Evolutionary conservation across 2,113 vertebrate genomes (phyloP), one percentile per base, ranked within the genome.

Genomic region (Myiopsitta monachus): DNA sequence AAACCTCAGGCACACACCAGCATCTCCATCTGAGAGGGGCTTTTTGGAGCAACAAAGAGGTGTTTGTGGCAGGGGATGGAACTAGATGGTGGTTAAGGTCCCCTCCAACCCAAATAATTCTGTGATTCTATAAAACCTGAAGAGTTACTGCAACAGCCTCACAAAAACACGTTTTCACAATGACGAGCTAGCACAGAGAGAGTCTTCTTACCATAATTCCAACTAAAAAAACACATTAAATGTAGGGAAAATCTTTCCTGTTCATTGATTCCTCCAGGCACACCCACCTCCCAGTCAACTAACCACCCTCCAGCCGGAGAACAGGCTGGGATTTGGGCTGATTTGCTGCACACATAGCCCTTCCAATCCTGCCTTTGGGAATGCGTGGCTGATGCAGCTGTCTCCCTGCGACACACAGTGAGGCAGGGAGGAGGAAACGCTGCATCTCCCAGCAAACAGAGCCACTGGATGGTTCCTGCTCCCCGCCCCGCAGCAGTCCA

Each of bases 111-210:
- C 57, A 59, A 59, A 59, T 24, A 23, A 23, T 36, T 24, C 14
- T 24, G 57, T 23, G 57, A 36, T 24, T 59, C 14, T 36, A 15
- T 59, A 59, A 59, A 23, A 21, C 6, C 47, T 9, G 14, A 73
- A 61, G 64, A 87, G 10, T 52, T 52, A 30, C 13, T 17, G 36
- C 61, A 47, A 49, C 3, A 1, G 17, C 1, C 38, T 83, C 54
- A 8, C n/a, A 68, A 21, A 61, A 66, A 57, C 9, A 8, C 0
- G 0, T 30, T 49, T 28, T 57, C 21, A 18, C n/a, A 38, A 14
- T 0, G 6, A 72, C 12, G 8, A 87, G 24, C 15, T 3, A 75
- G 69, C 47, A 33, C 41, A 7, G 24, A 18, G 18, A 63, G 16
- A n/a, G 33, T 8, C n/a, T 66, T 57, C 43, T 26, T 22, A 15